Evolutionary conservation across 2,797 vertebrate genomes (phyloP).

Genomic region (Sternarchorhynchus goeldii): DNA sequence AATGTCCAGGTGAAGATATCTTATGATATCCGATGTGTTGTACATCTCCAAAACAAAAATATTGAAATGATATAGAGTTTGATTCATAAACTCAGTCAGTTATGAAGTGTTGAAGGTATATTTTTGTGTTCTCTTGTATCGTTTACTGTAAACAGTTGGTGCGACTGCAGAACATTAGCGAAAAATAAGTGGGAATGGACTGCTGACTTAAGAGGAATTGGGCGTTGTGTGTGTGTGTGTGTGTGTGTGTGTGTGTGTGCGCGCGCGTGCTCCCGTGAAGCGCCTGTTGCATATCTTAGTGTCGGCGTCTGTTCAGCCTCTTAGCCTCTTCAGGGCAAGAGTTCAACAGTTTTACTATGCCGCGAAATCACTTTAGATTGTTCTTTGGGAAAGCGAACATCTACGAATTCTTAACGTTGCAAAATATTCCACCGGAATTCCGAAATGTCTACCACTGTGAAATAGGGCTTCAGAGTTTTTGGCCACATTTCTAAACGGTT

Average conservation of each 20-base stretch:
- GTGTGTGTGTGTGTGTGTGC: conserved; percentile 21
- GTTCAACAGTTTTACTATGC: conserved; percentile 65
- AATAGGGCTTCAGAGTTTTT: neutral
- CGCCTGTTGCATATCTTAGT: conserved; percentile 57
- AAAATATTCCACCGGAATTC: neutral
- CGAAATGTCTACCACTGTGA: neutral
- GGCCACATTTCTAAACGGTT: neutral
- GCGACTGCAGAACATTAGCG: conserved; percentile 27
- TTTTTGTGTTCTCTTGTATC: no score
- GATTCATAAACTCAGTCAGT: neutral
- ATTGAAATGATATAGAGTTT: neutral
- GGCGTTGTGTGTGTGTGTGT: conserved; percentile 38
- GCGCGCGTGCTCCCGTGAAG: neutral
- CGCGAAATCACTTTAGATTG: conserved; percentile 25
- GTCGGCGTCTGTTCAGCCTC: conserved; percentile 67
- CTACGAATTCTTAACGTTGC: conserved; percentile 10
- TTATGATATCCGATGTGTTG: neutral
- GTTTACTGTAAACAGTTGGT: neutral
- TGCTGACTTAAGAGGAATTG: conserved; percentile 45
- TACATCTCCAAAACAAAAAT: neutral
- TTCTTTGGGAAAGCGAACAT: conserved; percentile 26
- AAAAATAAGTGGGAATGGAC: conserved; percentile 29
- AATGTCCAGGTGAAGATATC: neutral
- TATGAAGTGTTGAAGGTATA: no score
- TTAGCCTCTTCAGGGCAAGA: conserved; percentile 65